These are phyloP conservation scores for Hexactinellida sp. DNA, from an alignment of 37 sponge, comb jelly and placozoan species.

Conservation along the genomic window DNA sequence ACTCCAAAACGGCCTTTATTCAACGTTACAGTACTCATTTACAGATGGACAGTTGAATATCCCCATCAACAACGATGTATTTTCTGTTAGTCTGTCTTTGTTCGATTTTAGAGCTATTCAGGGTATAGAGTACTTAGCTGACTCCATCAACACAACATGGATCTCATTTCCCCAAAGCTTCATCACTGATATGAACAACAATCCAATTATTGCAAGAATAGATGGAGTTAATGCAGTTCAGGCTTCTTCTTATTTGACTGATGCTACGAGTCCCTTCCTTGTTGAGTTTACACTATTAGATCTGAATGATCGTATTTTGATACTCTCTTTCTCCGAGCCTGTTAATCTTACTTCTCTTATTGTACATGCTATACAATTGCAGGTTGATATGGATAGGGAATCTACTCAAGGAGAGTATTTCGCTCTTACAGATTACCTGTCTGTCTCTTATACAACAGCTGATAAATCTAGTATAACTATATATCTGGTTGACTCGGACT, in stretches of 20 bases:
- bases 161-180: constrained; percentile 24
- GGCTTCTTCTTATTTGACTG: constrained; percentile 21
- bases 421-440: background rate
- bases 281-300: constrained; percentile 45
- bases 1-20: background rate
- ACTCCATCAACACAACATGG: constrained; percentile 34
- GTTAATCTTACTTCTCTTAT: constrained; percentile 36
- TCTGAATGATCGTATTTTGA: constrained; percentile 47
- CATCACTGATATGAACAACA: constrained; percentile 61
- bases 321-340: constrained; percentile 63
- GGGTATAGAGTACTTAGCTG: constrained; percentile 25
- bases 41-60: background rate
- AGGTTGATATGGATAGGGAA: background rate
- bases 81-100: background rate
- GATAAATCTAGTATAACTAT: background rate
- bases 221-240: constrained; percentile 28
- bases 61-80: background rate
- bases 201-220: constrained; percentile 11
- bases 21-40: background rate
- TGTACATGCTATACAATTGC: constrained; percentile 19
- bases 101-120: background rate
- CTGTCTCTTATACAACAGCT: background rate
- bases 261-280: constrained; percentile 35
- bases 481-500: background rate
- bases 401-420: background rate